Evolutionary conservation across 2,113 vertebrate genomes (phyloP), one percentile per base, ranked within the genome.

Genomic region (Oncorhynchus kisutch): DNA sequence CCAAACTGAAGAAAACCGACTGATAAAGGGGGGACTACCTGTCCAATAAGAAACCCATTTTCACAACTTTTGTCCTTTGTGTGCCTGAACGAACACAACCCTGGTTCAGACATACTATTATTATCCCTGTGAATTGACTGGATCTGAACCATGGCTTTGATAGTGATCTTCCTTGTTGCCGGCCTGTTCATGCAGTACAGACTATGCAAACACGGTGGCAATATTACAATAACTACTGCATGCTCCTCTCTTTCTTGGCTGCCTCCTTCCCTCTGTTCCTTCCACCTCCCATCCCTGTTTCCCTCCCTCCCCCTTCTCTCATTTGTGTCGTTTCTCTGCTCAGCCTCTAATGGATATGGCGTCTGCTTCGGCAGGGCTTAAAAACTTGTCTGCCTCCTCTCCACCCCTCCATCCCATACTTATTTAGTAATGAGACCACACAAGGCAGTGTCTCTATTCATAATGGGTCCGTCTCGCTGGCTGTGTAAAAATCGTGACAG

Each of bases 371-470:
- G 82, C 83, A 7, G 80, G 86, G 87, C 89, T 91, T 92, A 92
- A 93, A 92, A 92, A 90, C 84, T 78, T 88, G 93, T 94, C 93
- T 94, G 91, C 91, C 89, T 93, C 88, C 87, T 54, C 51, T 54
- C 51, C 16, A 18, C 18, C 14, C 49, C 4, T 89, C 86, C 88
- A 91, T 92, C 90, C 88, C 85, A 88, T 87, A 91, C 89, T 93
- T 92, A 94, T 91, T 92, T 90, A 93, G 94, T 94, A 93, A 94
- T 90, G 91, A 92, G 90, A 91, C 93, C 91, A 88, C 93, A 93
- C 86, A 84, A 88, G 90, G 74, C 91, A 80, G 87, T 90, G 88
- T 90, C 90, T 93, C 91, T 91, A 91, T 93, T 93, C 89, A 92
- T 94, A 93, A 94, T 94, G 92, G 93, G 88, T 82, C 86, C 87